Conservation (phyloP, 2,888 invertebrate species). For the Protodeltote pygarga region DNA sequence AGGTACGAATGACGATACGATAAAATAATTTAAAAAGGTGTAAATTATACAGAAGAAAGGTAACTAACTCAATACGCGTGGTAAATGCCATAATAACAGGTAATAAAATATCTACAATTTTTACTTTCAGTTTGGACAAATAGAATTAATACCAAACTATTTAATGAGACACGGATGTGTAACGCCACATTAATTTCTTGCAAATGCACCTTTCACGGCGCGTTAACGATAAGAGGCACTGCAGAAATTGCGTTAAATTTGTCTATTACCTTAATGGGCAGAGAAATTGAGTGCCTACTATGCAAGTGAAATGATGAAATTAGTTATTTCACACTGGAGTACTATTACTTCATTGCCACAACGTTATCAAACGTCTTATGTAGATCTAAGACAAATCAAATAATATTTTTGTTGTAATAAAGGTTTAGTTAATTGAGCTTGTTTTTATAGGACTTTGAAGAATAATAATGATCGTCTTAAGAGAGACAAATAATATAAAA, state of each 20-base stretch:
- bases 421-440: too few relatives aligned
- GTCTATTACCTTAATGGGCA: slow-evolving; percentile 26
- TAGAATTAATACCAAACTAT: slow-evolving; percentile 16
- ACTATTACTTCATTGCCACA: slow-evolving; percentile 1
- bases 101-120: slow-evolving; percentile 1
- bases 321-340: slow-evolving; percentile 9
- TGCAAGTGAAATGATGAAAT: slow-evolving; percentile 24
- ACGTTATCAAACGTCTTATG: too few relatives aligned
- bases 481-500: too few relatives aligned
- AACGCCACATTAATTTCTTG: slow-evolving; percentile 47
- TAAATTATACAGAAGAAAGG: too few relatives aligned
- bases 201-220: slow-evolving; percentile 39
- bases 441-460: too few relatives aligned
- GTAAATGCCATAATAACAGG: slow-evolving; percentile 6
- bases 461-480: too few relatives aligned
- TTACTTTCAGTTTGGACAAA: slow-evolving; percentile 30
- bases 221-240: slow-evolving; percentile 18
- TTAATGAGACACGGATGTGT: slow-evolving; percentile 15
- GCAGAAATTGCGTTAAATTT: slow-evolving; percentile 28
- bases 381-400: too few relatives aligned
- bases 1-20: too few relatives aligned
- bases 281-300: slow-evolving; percentile 39
- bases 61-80: too few relatives aligned
- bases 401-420: too few relatives aligned
- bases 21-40: too few relatives aligned